A percentile compares a stretch with the other conserved stretches of the same genome.
Evolutionary conservation across 2,888 invertebrate species (phyloP).

Genomic region (Drosophila silvestris): DNA sequence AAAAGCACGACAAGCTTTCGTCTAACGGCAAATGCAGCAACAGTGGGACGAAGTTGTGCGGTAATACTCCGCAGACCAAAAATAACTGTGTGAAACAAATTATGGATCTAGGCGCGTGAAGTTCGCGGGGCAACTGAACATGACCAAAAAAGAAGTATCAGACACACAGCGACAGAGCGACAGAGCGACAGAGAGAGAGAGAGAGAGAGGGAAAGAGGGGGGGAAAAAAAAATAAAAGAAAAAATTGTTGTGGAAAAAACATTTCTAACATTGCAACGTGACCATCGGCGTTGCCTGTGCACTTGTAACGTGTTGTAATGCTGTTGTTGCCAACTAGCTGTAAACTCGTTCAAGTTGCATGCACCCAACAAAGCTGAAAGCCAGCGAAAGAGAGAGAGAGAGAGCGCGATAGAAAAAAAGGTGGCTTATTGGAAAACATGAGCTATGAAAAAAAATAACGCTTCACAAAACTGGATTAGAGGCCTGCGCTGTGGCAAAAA

Average conservation of each 20-base stretch:
- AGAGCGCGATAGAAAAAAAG: constrained; percentile 16
- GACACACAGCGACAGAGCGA: neutral
- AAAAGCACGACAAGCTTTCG: constrained; percentile 30
- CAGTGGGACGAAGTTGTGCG: constrained; percentile 50
- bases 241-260: constrained; percentile 16
- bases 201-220: neutral
- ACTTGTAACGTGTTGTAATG: constrained; percentile 73
- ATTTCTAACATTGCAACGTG: constrained; percentile 76
- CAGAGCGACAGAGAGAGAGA: neutral
- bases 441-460: constrained; percentile 33
- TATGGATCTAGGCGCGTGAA: constrained; percentile 49
- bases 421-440: constrained; percentile 30
- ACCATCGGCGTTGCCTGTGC: constrained; percentile 72
- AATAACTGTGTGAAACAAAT: constrained; percentile 63
- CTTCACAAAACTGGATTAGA: constrained; percentile 70
- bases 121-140: constrained; percentile 28
- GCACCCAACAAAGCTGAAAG: constrained; percentile 27
- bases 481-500: constrained; percentile 39
- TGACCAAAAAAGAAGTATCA: constrained; percentile 1
- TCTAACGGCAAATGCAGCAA: constrained; percentile 59
- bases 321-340: constrained; percentile 58
- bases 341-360: constrained; percentile 69
- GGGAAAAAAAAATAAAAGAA: neutral
- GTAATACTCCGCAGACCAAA: constrained; percentile 52
- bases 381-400: neutral